Percentiles rank a stretch among this genome's conserved stretches.
Evolutionary conservation across 2,888 invertebrate species (phyloP).

Genomic region (Caenorhabditis sinica): DNA sequence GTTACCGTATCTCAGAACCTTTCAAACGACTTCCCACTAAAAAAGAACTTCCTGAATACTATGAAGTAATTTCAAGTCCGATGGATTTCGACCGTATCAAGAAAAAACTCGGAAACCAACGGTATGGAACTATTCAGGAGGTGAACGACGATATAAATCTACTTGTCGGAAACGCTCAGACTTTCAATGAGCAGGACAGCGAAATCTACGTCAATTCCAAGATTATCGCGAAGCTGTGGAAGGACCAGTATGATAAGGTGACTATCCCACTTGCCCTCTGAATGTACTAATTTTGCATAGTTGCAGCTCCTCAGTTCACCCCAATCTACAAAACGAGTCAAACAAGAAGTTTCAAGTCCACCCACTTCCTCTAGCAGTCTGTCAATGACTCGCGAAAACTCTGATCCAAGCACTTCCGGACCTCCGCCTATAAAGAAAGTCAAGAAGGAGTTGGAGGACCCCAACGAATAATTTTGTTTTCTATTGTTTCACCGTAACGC

Average conservation of each 20-base stretch:
- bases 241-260: slow-evolving; percentile 46
- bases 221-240: slow-evolving; percentile 88
- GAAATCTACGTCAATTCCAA: slow-evolving; percentile 97
- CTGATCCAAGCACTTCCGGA: too few relatives aligned
- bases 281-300: too few relatives aligned
- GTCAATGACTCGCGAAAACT: too few relatives aligned
- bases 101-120: slow-evolving; percentile 83
- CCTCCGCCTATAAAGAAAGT: too few relatives aligned
- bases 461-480: not conserved
- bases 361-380: too few relatives aligned
- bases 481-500: not conserved
- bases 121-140: slow-evolving; percentile 84
- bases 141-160: slow-evolving; percentile 92
- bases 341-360: too few relatives aligned
- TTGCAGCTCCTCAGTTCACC: too few relatives aligned
- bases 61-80: slow-evolving; percentile 85
- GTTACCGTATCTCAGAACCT: slow-evolving; percentile 84
- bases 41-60: slow-evolving; percentile 86
- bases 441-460: not conserved
- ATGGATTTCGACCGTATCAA: slow-evolving; percentile 90
- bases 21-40: slow-evolving; percentile 85
- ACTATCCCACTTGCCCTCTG: too few relatives aligned
- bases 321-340: too few relatives aligned
- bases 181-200: slow-evolving; percentile 79
- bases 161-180: slow-evolving; percentile 91